phyloP scores from a whole-genome alignment of 2,113 vertebrate species.

The Chlamydotis undulata region DNA sequence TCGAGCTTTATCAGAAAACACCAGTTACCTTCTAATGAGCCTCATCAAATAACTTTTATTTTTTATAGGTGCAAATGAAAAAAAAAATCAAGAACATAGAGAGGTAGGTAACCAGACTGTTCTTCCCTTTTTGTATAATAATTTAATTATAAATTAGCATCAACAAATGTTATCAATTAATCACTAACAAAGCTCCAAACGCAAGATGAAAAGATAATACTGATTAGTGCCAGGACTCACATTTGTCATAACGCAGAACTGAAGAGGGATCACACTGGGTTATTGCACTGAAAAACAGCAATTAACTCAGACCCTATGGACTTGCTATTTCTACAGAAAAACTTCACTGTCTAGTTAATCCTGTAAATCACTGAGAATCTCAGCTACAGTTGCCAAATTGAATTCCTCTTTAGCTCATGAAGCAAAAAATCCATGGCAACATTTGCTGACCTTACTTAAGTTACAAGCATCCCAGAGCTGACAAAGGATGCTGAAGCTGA shows the following conservation, averaged over 20 bases:
- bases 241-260: not conserved
- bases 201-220: constrained; percentile 13
- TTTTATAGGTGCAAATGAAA: not conserved
- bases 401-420: not conserved
- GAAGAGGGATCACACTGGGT: constrained; percentile 1
- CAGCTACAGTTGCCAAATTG: not conserved
- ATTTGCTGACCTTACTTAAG: constrained; percentile 14
- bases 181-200: constrained; percentile 10
- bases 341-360: not conserved
- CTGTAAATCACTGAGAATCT: not conserved
- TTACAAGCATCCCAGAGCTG: not conserved
- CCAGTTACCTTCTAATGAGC: not conserved
- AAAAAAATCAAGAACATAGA: not conserved
- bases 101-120: not conserved
- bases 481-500: not conserved
- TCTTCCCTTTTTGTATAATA: not conserved
- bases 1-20: constrained; percentile 3
- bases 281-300: constrained; percentile 18
- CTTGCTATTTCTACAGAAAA: constrained; percentile 23
- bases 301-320: constrained; percentile 5
- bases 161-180: constrained; percentile 33
- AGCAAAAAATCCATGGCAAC: not conserved
- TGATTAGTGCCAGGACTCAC: constrained; percentile 4
- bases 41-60: constrained; percentile 34
- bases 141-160: constrained; percentile 16